Evolutionary conservation across 2,888 invertebrate species (phyloP), one percentile per base, ranked within the genome.

Genomic region (Parnassius smintheus): DNA sequence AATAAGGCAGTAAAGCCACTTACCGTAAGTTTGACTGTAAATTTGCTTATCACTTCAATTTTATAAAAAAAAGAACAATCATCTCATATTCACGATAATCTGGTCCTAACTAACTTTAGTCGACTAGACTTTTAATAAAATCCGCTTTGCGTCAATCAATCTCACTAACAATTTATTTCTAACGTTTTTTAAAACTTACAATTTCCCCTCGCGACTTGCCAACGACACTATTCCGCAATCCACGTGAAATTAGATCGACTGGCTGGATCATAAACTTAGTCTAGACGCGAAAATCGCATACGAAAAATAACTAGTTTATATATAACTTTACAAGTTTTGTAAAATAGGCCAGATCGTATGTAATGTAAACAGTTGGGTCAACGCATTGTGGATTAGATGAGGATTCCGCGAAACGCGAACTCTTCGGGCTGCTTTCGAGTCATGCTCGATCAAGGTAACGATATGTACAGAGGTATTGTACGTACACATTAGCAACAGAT

Each of bases 301-400:
- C 41, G 35, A 41, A 48, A 54, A 58, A 61, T 51, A 56, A 56
- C 49, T 10, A 61, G 56, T 62, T 60, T 75, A 72, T 70, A 71
- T 70, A 74, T 74, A 74, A 70, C 70, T 73, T 69, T 70, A 65
- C 64, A 66, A 58, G 68, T 70, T 70, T 72, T 42, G 12, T 54
- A 46, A 75, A 76, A 73, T 73, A 69, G 72, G 71, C 66, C 76
- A 75, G 76, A 69, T 70, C 71, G 72, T 70, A 69, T 68, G 65
- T 70, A 77, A 79, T 71, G 74, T 85, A 86, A 86, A 86, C 86
- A 85, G 62, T 69, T 74, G 70, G 86, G 86, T 86, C 86, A 86
- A 85, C 72, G 86, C 73, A 81, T 86, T 80, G 80, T 81, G 67
- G 66, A 66, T 59, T 54, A 50, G 71, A 66, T 48, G 44, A 63